phyloP scores from a whole-genome alignment of 1,140 invertebrate species.

The Chrysoperla carnea region DNA sequence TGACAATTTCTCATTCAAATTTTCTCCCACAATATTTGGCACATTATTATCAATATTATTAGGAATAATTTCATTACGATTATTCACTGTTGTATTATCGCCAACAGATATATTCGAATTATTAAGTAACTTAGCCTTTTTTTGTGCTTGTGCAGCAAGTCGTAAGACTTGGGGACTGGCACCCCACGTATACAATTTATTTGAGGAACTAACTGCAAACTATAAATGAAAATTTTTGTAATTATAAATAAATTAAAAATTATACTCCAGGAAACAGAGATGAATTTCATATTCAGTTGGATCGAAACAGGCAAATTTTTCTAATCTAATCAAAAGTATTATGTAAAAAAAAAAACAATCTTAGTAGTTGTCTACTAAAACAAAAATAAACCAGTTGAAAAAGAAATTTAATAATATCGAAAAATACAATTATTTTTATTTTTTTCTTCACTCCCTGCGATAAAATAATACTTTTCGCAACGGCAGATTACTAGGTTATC shows the following conservation, averaged over 20 bases:
- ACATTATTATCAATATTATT: neutral
- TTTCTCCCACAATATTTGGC: neutral
- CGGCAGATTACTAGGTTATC: no score
- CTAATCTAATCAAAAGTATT: no score
- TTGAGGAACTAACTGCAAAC: conserved; percentile 47
- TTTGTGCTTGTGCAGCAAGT: conserved; percentile 43
- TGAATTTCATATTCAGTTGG: neutral
- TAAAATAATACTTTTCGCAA: no score
- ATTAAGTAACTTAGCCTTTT: conserved; percentile 32
- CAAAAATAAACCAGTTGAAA: no score
- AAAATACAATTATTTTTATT: no score
- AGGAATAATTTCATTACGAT: conserved; percentile 4
- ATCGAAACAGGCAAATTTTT: no score
- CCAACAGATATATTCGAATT: conserved; percentile 16
- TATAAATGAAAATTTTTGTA: conserved; percentile 20
- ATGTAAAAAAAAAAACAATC: no score
- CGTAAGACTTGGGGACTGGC: conserved; percentile 57
- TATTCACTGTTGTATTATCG: conserved; percentile 10
- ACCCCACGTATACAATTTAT: conserved; percentile 60
- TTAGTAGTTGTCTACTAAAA: no score
- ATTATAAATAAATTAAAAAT: conserved; percentile 3
- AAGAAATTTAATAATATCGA: no score
- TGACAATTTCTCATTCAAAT: no score
- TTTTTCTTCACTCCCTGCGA: no score
- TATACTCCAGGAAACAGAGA: neutral